Evolutionary conservation across 2,797 vertebrate genomes (phyloP).

Genomic region (Spinus olivaceus): DNA sequence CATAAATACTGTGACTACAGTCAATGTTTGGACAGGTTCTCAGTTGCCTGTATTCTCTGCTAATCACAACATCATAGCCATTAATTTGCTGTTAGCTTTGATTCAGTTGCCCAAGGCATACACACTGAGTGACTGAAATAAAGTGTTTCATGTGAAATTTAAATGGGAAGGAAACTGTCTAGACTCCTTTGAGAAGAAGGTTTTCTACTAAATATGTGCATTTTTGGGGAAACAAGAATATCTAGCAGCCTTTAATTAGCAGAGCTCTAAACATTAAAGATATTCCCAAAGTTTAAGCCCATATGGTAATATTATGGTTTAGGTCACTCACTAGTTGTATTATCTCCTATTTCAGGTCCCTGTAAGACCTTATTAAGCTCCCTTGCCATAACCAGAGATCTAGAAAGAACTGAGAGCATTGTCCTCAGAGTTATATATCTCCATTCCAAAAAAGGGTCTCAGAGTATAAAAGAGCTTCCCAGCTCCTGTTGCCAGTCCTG

Average conservation of each 20-base stretch:
- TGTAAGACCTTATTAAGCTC: neutral
- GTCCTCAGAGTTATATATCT: neutral
- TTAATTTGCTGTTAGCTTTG: constrained; percentile 82
- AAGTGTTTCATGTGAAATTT: constrained; percentile 70
- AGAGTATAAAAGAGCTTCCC: neutral
- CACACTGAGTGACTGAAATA: constrained; percentile 73
- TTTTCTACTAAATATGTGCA: neutral
- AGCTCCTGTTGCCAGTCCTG: neutral
- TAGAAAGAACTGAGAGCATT: neutral
- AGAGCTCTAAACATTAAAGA: neutral
- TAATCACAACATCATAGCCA: constrained; percentile 78
- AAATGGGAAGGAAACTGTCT: constrained; percentile 39
- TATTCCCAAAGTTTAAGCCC: neutral
- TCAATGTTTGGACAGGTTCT: constrained; percentile 71
- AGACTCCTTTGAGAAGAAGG: neutral
- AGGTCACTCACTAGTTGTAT: neutral
- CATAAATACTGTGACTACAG: constrained; percentile 70
- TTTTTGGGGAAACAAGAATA: constrained; percentile 10
- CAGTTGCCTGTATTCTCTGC: constrained; percentile 73
- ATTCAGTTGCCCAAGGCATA: constrained; percentile 68
- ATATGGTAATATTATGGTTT: neutral
- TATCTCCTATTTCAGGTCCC: neutral
- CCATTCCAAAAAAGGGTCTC: neutral
- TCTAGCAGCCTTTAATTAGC: neutral
- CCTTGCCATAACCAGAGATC: neutral